Percentiles rank a stretch among this genome's conserved stretches.
Conservation (phyloP, 2,113 vertebrate genomes). For the Dasyurus viverrinus region DNA sequence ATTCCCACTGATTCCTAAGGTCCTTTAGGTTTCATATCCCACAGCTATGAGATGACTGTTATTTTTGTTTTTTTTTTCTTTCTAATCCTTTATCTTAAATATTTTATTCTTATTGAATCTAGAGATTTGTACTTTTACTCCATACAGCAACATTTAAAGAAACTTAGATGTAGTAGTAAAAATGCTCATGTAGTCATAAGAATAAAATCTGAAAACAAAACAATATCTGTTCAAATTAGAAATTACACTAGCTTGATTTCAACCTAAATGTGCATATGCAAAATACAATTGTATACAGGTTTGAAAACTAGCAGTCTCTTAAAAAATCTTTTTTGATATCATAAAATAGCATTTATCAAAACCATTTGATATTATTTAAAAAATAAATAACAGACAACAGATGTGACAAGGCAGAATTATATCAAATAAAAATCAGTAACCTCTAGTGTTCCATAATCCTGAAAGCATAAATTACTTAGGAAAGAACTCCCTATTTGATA, state of each 20-base stretch:
- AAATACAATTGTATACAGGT: neutral
- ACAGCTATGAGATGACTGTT: neutral
- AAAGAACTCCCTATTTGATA: neutral
- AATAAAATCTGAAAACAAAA: neutral
- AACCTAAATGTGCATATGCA: neutral
- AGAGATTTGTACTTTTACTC: neutral
- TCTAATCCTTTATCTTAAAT: neutral
- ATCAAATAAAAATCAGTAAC: neutral
- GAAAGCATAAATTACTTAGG: neutral
- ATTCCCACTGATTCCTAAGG: neutral
- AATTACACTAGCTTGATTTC: neutral
- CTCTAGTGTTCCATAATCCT: neutral
- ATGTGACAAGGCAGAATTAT: neutral
- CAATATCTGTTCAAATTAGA: neutral
- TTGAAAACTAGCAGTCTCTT: neutral
- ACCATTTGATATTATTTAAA: neutral
- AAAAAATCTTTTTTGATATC: neutral
- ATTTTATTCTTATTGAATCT: neutral
- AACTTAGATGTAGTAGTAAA: neutral
- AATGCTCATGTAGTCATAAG: neutral
- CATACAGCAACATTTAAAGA: neutral
- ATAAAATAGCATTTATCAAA: neutral
- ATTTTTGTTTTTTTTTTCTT: neutral
- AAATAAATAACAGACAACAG: neutral
- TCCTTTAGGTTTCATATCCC: neutral